Conservation (phyloP, 2,113 vertebrate species). For the Nipponia nippon region DNA sequence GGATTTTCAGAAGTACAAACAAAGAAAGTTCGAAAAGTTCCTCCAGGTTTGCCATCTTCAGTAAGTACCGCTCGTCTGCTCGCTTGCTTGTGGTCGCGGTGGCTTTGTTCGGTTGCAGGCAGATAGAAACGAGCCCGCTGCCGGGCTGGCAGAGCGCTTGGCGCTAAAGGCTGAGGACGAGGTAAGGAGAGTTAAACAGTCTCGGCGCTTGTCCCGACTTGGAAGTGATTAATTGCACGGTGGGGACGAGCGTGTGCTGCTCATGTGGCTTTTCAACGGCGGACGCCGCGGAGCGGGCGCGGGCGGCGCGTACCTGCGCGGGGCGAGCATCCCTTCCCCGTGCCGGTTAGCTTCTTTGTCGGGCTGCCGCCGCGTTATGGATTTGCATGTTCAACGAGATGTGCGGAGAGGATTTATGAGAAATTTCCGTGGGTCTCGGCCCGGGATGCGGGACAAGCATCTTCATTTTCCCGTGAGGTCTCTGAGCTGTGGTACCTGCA, state of each 20-base stretch:
- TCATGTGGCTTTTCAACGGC: neutral
- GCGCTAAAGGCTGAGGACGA: neutral
- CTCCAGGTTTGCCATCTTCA: constrained; percentile 94
- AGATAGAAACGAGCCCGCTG: neutral
- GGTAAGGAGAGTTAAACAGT: neutral
- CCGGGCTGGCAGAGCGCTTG: neutral
- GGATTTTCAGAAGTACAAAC: constrained; percentile 84
- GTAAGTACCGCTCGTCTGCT: constrained; percentile 79
- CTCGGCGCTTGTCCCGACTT: neutral
- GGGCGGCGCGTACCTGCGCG: constrained; percentile 37
- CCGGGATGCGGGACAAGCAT: constrained; percentile 28
- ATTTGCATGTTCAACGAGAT: constrained; percentile 60
- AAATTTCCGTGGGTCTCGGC: constrained; percentile 51
- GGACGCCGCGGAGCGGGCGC: constrained; percentile 22
- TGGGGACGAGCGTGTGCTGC: neutral
- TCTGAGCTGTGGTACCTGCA: constrained; percentile 10
- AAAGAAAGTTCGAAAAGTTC: constrained; percentile 97
- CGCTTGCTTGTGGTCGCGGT: neutral
- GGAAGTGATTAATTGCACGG: neutral
- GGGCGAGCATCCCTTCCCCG: constrained; percentile 63
- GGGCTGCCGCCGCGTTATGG: constrained; percentile 67
- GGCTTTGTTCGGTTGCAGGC: neutral
- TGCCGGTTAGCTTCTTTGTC: constrained; percentile 60
- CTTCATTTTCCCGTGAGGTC: constrained; percentile 49
- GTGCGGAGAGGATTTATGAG: constrained; percentile 59